These are phyloP conservation scores for Alouatta palliata DNA, from an alignment of 2,113 vertebrate genomes.

Conservation along the genomic window DNA sequence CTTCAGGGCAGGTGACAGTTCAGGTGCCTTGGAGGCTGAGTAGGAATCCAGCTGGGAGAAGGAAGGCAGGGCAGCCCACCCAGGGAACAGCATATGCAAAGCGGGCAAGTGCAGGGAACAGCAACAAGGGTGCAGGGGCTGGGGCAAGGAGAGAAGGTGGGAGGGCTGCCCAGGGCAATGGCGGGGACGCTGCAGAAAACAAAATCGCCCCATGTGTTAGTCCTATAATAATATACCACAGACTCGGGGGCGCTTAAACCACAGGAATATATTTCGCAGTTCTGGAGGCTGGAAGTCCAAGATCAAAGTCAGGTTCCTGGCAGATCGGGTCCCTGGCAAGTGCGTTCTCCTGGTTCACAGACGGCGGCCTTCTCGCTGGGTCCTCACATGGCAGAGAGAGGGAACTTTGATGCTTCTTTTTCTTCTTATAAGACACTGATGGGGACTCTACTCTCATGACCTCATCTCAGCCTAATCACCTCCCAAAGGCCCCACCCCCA, in stretches of 20 bases:
- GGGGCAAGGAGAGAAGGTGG: no score
- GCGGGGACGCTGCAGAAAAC: background rate
- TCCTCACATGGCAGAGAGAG: background rate
- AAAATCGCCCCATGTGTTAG: background rate
- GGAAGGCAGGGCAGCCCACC: background rate
- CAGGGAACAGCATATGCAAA: background rate
- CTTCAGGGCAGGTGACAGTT: background rate
- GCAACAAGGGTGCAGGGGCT: background rate
- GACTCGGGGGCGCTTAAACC: background rate
- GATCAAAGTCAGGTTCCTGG: background rate
- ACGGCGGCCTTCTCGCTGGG: background rate
- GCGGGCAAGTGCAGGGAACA: background rate
- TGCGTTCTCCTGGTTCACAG: background rate
- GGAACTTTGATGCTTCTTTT: background rate
- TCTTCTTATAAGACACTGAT: no score
- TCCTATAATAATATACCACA: no score
- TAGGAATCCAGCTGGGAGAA: background rate
- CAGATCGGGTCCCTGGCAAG: background rate
- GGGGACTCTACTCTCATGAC: background rate
- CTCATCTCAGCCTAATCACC: background rate
- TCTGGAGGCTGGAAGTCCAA: background rate
- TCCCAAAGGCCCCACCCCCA: background rate
- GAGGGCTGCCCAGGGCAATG: no score
- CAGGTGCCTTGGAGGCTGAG: background rate
- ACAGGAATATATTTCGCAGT: background rate